These are phyloP conservation scores for Neria commutata DNA, from an alignment of 2,888 invertebrate species.

Conservation along the genomic window DNA sequence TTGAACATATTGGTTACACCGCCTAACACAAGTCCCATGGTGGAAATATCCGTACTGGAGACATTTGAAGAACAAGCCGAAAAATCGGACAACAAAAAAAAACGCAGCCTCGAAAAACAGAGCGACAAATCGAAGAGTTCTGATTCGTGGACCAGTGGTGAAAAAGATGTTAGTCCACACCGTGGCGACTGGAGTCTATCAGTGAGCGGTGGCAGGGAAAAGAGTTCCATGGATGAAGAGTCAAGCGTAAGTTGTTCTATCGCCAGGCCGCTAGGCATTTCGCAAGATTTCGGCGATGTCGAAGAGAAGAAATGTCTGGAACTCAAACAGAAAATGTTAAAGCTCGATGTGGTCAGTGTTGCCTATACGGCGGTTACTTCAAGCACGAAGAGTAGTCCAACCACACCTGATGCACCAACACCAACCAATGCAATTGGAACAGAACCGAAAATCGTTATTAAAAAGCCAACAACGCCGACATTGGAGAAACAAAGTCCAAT, in stretches of 20 bases:
- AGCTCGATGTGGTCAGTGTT: constrained; percentile 65
- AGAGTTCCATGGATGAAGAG: constrained; percentile 73
- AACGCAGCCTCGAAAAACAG: constrained; percentile 66
- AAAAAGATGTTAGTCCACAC: constrained; percentile 72
- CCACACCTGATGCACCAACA: constrained; percentile 63
- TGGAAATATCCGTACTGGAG: constrained; percentile 62
- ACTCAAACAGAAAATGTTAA: constrained; percentile 68
- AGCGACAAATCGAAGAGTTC: constrained; percentile 74
- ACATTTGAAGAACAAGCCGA: constrained; percentile 48
- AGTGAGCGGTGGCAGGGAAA: constrained; percentile 65
- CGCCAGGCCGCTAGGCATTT: constrained; percentile 78
- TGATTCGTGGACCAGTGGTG: constrained; percentile 83
- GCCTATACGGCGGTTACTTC: constrained; percentile 53
- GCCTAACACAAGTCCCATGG: constrained; percentile 68
- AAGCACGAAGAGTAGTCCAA: constrained; percentile 60
- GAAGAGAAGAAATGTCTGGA: constrained; percentile 65
- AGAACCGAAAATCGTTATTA: constrained; percentile 46
- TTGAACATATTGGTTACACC: constrained; percentile 67
- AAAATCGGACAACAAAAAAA: constrained; percentile 63
- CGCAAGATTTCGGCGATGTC: constrained; percentile 73
- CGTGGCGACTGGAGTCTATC: constrained; percentile 63
- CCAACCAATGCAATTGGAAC: constrained; percentile 49
- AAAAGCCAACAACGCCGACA: constrained; percentile 65
- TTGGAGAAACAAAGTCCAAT: constrained; percentile 70
- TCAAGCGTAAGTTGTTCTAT: constrained; percentile 81